Evolutionary conservation across 1,140 invertebrate genomes (phyloP), one percentile per base, ranked within the genome.

Genomic region (Dreissena polymorpha): DNA sequence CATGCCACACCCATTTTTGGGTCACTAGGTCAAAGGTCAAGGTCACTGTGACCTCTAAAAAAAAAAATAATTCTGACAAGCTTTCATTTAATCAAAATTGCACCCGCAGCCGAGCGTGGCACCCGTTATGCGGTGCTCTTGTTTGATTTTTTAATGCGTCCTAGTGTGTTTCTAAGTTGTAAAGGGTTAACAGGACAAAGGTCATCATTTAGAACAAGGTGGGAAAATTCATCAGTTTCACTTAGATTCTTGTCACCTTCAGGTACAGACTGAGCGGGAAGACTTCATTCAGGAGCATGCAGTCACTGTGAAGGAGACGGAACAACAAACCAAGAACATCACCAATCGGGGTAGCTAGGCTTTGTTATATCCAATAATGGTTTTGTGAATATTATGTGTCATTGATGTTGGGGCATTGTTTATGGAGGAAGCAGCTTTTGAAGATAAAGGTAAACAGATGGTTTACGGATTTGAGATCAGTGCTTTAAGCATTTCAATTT

Each of bases 261-360:
- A 87, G 85, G 64, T 87, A 65, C 51, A 84, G 51, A 63, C 57
- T 14, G 85, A 87, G 57, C 79, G 57, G 16, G 86, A 87, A 50
- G 57, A 70, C 13, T 86, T 86, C 57, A 16, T 84, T 14, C 86
- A 86, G 67, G 50, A 86, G 14, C 82, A 85, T 83, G 63, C 82
- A 63, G 50, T 87, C 16, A 79, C 64, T 53, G 39, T 53, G 29
- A 86, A 87, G 53, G 21, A 57, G 16, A 82, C 85, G 49, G 65
- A 84, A 23, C 23, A 21, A n/a, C 2, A 55, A 25, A 72, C 70
- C 10, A 63, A 80, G 13, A 53, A 67, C 0, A 77, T 87, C 39
- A 73, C 27, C 29, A 86, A 85, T 76, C 29, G 75, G 49, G 84
- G 86, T 87, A 72, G 23, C n/a, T 68, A 68, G 14, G 16, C 16